Evolutionary conservation across 2,888 invertebrate species (phyloP).

Genomic region (Rutpela maculata): DNA sequence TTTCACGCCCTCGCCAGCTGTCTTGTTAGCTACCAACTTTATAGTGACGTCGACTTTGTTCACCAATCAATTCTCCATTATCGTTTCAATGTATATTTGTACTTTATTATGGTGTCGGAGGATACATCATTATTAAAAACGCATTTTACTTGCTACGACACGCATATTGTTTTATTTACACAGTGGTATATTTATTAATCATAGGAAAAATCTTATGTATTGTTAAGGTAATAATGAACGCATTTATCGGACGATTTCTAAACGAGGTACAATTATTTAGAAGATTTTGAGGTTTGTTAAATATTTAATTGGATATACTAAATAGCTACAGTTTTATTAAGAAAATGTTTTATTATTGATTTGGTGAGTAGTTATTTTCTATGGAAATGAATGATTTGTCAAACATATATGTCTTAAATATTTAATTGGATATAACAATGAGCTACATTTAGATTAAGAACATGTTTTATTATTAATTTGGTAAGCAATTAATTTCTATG

Average conservation of each 20-base stretch:
- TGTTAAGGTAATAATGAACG: background rate
- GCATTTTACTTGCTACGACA: constrained; percentile 62
- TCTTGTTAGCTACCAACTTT: constrained; percentile 53
- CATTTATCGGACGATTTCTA: constrained; percentile 9
- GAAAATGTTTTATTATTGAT: too few relatives aligned
- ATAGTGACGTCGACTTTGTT: constrained; percentile 51
- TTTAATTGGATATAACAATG: too few relatives aligned
- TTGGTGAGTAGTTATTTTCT: too few relatives aligned
- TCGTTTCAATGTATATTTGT: constrained; percentile 53
- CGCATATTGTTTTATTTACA: constrained; percentile 50
- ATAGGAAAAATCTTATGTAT: constrained; percentile 32
- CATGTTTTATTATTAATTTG: too few relatives aligned
- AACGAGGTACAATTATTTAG: too few relatives aligned
- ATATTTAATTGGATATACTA: too few relatives aligned
- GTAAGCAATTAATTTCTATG: too few relatives aligned
- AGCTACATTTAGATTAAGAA: too few relatives aligned
- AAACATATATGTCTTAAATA: too few relatives aligned
- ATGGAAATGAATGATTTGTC: too few relatives aligned
- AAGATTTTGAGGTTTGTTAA: too few relatives aligned
- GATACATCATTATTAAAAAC: constrained; percentile 70
- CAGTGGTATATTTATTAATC: constrained; percentile 47
- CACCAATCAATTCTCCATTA: constrained; percentile 71
- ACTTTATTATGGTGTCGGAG: constrained; percentile 65
- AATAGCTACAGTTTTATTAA: too few relatives aligned
- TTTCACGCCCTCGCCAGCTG: constrained; percentile 55